Conservation (phyloP, 2,888 invertebrate species). For the Dryomyza anilis region DNA sequence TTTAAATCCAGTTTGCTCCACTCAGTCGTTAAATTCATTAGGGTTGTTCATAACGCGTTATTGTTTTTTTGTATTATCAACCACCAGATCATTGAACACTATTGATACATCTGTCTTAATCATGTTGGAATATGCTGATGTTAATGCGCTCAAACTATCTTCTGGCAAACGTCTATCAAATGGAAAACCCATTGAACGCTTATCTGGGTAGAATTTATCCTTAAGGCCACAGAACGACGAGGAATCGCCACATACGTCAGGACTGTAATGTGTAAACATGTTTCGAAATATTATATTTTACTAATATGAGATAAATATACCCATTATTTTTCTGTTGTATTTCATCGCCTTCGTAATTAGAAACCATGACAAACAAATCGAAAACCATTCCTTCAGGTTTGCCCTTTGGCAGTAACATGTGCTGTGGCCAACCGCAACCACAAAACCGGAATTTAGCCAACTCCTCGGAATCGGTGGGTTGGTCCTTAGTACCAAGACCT, state of each 20-base stretch:
- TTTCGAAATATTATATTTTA: no score
- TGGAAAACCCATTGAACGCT: constrained; percentile 69
- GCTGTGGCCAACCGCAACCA: constrained; percentile 87
- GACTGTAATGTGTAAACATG: constrained; percentile 35
- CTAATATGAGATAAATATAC: no score
- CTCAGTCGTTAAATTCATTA: no score
- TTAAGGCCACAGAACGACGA: constrained; percentile 74
- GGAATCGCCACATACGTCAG: constrained; percentile 66
- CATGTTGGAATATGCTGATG: constrained; percentile 74
- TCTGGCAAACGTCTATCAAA: constrained; percentile 62
- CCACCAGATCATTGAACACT: constrained; percentile 58
- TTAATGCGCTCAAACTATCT: constrained; percentile 68
- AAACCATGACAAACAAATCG: constrained; percentile 77
- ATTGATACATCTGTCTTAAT: constrained; percentile 68
- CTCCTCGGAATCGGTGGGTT: constrained; percentile 59
- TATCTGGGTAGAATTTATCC: constrained; percentile 72
- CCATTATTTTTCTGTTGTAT: constrained; percentile 44
- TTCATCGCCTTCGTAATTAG: constrained; percentile 70
- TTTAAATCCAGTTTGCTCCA: neutral
- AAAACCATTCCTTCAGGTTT: constrained; percentile 68
- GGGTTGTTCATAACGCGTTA: no score
- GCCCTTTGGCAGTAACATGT: constrained; percentile 78
- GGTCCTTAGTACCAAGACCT: constrained; percentile 66
- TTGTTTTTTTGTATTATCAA: constrained; percentile 35
- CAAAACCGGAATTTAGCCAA: constrained; percentile 75